Evolutionary conservation across 2,888 invertebrate genomes (phyloP).

Genomic region (Pemphredon lugubris): DNA sequence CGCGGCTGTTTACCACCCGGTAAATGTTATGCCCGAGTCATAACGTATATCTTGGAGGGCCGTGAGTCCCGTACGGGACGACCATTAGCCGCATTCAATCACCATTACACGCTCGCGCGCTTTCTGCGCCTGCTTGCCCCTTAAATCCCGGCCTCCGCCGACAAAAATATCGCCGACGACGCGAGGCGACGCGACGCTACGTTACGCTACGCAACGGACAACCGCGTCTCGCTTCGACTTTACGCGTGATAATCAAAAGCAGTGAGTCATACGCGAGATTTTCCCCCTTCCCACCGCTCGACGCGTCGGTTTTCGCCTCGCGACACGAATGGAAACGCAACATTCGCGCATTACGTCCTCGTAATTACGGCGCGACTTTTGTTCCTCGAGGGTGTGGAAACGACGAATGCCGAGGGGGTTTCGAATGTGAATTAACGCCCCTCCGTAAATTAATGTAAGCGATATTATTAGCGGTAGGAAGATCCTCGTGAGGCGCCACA

Average conservation of each 20-base stretch:
- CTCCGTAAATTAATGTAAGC: no score
- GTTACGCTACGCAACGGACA: no score
- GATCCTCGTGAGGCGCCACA: no score
- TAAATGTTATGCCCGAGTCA: conserved; percentile 64
- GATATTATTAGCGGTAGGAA: no score
- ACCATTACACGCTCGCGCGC: conserved; percentile 68
- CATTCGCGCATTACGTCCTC: no score
- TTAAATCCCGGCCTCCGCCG: conserved; percentile 57
- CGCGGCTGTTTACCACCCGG: conserved; percentile 63
- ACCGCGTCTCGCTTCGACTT: conserved; percentile 4
- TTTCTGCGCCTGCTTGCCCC: conserved; percentile 65
- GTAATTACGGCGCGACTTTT: no score
- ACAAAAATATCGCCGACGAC: conserved; percentile 49
- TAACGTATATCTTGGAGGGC: conserved; percentile 65
- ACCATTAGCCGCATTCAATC: conserved; percentile 72
- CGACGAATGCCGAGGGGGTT: no score
- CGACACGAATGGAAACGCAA: no score
- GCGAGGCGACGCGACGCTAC: neutral
- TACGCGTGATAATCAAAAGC: conserved; percentile 22
- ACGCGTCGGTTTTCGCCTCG: no score
- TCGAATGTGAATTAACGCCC: no score
- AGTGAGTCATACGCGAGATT: conserved; percentile 1
- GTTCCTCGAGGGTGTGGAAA: no score
- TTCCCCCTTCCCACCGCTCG: no score
- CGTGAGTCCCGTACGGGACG: conserved; percentile 61